A percentile compares a stretch with the other conserved stretches of the same genome.
Evolutionary conservation across 1,140 invertebrate species (phyloP).

Genomic region (Planococcus citri): DNA sequence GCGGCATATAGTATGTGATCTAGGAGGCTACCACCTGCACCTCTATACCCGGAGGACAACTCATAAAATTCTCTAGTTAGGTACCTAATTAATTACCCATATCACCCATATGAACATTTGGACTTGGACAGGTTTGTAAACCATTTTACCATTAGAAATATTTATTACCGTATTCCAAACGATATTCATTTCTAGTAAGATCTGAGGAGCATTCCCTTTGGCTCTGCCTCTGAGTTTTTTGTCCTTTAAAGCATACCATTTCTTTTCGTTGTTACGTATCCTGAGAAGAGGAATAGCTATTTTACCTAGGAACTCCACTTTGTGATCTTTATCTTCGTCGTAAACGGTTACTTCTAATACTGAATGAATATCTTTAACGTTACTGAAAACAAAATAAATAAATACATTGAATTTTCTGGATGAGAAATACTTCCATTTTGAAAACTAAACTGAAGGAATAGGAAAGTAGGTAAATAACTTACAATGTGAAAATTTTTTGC

Average conservation of each 20-base stretch:
- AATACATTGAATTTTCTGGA: background rate
- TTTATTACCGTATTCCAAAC: slow-evolving; percentile 76
- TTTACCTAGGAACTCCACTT: slow-evolving; percentile 94
- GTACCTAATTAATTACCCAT: no score
- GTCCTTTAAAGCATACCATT: slow-evolving; percentile 95
- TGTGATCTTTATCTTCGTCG: slow-evolving; percentile 96
- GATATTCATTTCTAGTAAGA: slow-evolving; percentile 81
- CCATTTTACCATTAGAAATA: no score
- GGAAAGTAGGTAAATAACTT: slow-evolving; percentile 37
- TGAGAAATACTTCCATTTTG: no score
- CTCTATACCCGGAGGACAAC: no score
- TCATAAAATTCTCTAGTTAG: no score
- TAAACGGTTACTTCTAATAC: slow-evolving; percentile 94
- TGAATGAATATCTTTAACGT: slow-evolving; percentile 94
- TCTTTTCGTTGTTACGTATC: slow-evolving; percentile 80
- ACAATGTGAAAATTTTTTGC: slow-evolving; percentile 99
- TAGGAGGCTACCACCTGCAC: no score
- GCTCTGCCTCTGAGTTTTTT: slow-evolving; percentile 77
- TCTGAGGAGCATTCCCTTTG: slow-evolving; percentile 82
- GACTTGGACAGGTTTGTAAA: no score
- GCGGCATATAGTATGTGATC: no score
- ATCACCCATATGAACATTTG: no score
- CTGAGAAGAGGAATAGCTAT: slow-evolving; percentile 75
- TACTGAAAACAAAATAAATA: slow-evolving; percentile 54
- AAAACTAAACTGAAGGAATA: no score